Percentiles rank a stretch among this genome's conserved stretches.
Conservation (phyloP, 2,113 vertebrate species). For the Ceuthmochares aereus region DNA sequence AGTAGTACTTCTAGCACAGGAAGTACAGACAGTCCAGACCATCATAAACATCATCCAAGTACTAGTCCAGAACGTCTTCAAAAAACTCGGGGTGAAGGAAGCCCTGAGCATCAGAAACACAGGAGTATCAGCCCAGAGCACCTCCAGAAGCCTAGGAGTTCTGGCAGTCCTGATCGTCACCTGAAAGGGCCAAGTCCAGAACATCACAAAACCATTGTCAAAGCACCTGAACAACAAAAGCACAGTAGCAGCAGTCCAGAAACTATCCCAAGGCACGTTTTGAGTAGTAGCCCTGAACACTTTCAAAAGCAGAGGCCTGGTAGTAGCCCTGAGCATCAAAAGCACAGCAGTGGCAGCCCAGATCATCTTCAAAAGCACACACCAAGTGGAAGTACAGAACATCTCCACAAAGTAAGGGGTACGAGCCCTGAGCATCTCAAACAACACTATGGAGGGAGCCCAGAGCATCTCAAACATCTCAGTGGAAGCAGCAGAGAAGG, state of each 20-base stretch:
- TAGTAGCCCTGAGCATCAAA: conserved; percentile 81
- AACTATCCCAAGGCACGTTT: conserved; percentile 80
- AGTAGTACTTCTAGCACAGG: conserved; percentile 93
- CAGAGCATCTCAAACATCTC: conserved; percentile 85
- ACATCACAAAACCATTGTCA: conserved; percentile 82
- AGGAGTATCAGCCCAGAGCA: conserved; percentile 89
- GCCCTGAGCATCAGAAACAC: conserved; percentile 83
- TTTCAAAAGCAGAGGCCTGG: conserved; percentile 86
- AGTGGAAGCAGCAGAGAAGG: conserved; percentile 82
- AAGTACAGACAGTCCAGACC: conserved; percentile 85
- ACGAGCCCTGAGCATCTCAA: conserved; percentile 90
- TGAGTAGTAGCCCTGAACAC: conserved; percentile 85
- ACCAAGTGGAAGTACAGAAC: conserved; percentile 83
- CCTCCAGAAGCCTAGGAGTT: conserved; percentile 75
- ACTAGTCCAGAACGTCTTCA: conserved; percentile 85
- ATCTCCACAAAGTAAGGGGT: conserved; percentile 86
- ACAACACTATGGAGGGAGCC: conserved; percentile 82
- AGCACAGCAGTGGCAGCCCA: conserved; percentile 78
- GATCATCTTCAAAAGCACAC: conserved; percentile 85
- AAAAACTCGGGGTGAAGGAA: conserved; percentile 81
- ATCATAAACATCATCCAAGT: conserved; percentile 76
- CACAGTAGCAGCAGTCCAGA: conserved; percentile 79
- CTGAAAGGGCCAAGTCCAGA: conserved; percentile 85
- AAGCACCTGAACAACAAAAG: conserved; percentile 81
- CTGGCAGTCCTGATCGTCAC: conserved; percentile 82